These are phyloP conservation scores for Drosophila paracracens DNA, from an alignment of 2,888 invertebrate species.

Conservation along the genomic window DNA sequence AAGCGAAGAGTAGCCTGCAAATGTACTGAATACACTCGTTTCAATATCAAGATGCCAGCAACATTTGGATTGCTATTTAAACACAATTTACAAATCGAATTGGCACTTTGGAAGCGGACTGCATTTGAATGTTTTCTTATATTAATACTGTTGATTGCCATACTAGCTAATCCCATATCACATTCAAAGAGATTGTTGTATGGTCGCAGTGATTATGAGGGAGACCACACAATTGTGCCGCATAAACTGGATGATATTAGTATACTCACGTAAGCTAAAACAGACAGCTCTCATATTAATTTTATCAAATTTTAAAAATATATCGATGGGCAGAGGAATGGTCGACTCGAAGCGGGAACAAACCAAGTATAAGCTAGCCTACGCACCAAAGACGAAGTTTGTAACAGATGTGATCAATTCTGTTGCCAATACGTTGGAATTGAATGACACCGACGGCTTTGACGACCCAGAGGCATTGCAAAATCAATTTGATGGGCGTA, in stretches of 20 bases:
- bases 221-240: constrained; percentile 29
- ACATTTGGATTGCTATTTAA: constrained; percentile 52
- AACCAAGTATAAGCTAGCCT: constrained; percentile 60
- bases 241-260: constrained; percentile 54
- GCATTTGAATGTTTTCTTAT: constrained; percentile 64
- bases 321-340: constrained; percentile 27
- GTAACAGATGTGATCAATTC: constrained; percentile 28
- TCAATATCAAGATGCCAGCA: constrained; percentile 59
- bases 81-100: constrained; percentile 64
- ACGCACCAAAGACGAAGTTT: constrained; percentile 49
- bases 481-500: constrained; percentile 61
- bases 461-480: constrained; percentile 36
- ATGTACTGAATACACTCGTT: constrained; percentile 13
- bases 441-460: constrained; percentile 47
- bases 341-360: constrained; percentile 53
- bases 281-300: background rate
- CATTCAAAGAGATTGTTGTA: constrained; percentile 51
- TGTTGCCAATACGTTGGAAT: constrained; percentile 46
- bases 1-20: constrained; percentile 4
- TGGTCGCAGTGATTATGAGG: constrained; percentile 26
- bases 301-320: background rate
- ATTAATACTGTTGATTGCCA: constrained; percentile 51
- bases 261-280: constrained; percentile 64
- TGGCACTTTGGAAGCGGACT: constrained; percentile 50
- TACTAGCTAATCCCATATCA: constrained; percentile 55